A percentile compares a stretch with the other conserved stretches of the same genome.
Conservation (phyloP, 2,113 vertebrate species). For the Coturnix japonica region DNA sequence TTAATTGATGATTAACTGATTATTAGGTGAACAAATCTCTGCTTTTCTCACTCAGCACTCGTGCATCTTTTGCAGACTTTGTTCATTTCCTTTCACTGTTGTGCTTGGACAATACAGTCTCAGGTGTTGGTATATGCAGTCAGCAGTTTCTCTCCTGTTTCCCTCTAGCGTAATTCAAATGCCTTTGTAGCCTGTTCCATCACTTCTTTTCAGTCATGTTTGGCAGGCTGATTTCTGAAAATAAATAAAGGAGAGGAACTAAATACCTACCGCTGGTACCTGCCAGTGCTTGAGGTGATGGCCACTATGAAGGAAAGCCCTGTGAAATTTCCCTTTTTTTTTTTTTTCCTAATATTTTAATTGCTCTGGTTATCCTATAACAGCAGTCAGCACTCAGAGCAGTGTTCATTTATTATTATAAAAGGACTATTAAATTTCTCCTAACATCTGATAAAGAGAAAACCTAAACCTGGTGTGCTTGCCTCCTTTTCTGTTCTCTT, state of each 20-base stretch:
- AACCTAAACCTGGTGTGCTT: not conserved
- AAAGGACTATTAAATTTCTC: not conserved
- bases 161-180: constrained; percentile 39
- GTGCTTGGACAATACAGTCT: not conserved
- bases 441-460: not conserved
- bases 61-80: not conserved
- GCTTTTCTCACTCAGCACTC: not conserved
- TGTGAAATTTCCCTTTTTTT: not conserved
- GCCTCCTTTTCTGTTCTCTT: not conserved
- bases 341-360: not conserved
- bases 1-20: not conserved
- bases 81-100: not conserved
- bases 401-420: not conserved
- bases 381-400: not conserved
- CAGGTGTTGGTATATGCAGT: constrained; percentile 4
- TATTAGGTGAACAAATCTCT: not conserved
- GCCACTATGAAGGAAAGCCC: constrained; percentile 18
- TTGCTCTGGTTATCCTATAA: constrained; percentile 18
- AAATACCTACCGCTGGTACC: constrained; percentile 38
- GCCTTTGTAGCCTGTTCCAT: constrained; percentile 38
- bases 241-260: constrained; percentile 43
- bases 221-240: constrained; percentile 54
- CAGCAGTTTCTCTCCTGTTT: constrained; percentile 56
- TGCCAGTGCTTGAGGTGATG: constrained; percentile 54
- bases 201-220: constrained; percentile 45